Evolutionary conservation across 2,113 vertebrate genomes (phyloP).

Genomic region (Chloebia gouldiae): DNA sequence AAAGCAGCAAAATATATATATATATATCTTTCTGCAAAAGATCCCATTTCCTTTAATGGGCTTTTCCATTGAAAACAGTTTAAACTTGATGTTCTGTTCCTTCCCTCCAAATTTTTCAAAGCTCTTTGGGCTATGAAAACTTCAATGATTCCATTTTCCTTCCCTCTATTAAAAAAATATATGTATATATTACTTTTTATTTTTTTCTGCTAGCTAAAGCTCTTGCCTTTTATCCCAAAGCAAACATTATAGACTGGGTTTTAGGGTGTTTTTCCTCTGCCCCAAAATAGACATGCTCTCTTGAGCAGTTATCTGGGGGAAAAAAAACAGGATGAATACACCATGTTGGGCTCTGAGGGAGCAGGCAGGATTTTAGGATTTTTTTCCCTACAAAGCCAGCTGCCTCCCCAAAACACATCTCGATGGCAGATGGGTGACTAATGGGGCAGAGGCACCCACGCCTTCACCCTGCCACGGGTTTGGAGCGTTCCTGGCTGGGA

Average conservation of each 20-base stretch:
- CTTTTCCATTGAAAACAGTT: conserved; percentile 1
- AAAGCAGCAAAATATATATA: background rate
- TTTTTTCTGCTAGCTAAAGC: background rate
- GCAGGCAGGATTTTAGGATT: background rate
- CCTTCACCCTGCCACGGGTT: fast-evolving
- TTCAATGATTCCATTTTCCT: background rate
- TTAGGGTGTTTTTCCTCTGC: background rate
- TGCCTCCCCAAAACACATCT: background rate
- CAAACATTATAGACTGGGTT: background rate
- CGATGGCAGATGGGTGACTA: fast-evolving
- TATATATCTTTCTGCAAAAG: background rate
- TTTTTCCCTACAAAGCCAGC: background rate
- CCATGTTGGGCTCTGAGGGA: fast-evolving
- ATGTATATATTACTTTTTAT: background rate
- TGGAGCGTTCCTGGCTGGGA: background rate
- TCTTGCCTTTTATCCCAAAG: background rate
- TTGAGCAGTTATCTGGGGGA: background rate
- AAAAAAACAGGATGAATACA: background rate
- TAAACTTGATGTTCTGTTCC: background rate
- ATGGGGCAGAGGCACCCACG: background rate
- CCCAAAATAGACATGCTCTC: fast-evolving
- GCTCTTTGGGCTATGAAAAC: background rate
- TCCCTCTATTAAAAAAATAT: background rate
- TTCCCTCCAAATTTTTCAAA: background rate
- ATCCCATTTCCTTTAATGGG: background rate